Base-by-base conservation (phyloP, 2,888 invertebrate genomes). In the Galerucella calmariensis region DNA sequence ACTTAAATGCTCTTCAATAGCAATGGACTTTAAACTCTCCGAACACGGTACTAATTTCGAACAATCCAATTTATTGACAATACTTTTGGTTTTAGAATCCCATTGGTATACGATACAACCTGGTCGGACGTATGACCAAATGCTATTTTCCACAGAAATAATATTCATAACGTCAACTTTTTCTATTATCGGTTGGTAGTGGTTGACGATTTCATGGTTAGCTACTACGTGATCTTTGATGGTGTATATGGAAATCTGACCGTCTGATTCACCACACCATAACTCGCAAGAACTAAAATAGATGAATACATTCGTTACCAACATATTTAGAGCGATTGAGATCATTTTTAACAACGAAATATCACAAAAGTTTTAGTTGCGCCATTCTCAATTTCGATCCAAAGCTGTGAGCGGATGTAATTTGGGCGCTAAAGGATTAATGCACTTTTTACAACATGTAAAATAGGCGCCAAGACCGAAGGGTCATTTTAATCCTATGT, bases 31-130 rank as follows among this genome's bases (percentile, higher is more conserved):
- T 69, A 97, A 89, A 82, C 95, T 96, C 87, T 97, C 97, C 14
- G 95, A 97, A 86, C 96, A 96, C 0, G 97, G 97, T 79, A 94
- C 94, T 81, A 97, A 89, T 88, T 97, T 97, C 61, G 95, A 95
- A 88, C 97, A 95, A 88, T 98, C 98, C 72, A 98, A 89, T 80
- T 94, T 93, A 78, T 94, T 94, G 3, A 92, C 88, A 78, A 95
- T 93, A 70, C 89, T 88, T 76, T 93, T 91, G 0, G 90, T 90
- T 2, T 88, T 88, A 1, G 92, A 90, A 82, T 94, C 93, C 97
- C 97, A 98, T 84, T 95, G 95, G 87, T 95, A 96, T 14, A 98
- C 94, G 79, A 94, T 92, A 83, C 94, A 95, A 0, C 97, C 95
- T 9, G 97, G 97, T 85, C 94, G 93, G 1, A 94, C 92, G 83